phyloP scores from a whole-genome alignment of 2,888 invertebrate genomes.

The Dolichopus griseipennis region DNA sequence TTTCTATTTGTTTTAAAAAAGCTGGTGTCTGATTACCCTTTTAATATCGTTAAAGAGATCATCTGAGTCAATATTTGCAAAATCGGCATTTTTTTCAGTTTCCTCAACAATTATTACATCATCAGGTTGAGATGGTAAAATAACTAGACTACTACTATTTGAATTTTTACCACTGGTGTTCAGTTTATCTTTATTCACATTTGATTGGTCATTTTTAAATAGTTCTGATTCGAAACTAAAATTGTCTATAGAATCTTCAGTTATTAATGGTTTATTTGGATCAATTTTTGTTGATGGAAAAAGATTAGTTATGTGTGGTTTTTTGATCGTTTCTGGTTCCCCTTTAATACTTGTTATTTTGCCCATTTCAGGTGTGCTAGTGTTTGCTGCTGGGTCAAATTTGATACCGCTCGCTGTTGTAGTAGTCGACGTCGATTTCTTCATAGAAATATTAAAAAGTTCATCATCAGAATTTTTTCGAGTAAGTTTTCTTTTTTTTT shows the following conservation, averaged over 20 bases:
- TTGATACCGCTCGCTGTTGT: background rate
- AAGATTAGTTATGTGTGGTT: background rate
- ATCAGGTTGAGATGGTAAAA: conserved; percentile 16
- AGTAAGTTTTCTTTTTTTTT: conserved; percentile 11
- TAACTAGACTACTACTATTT: conserved; percentile 11
- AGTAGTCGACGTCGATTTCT: conserved; percentile 8
- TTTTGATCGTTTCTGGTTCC: conserved; percentile 14
- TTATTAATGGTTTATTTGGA: background rate
- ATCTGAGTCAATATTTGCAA: conserved; percentile 12
- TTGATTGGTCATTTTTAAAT: background rate
- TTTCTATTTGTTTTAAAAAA: conserved; percentile 13
- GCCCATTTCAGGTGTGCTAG: background rate
- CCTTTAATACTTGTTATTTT: conserved; percentile 7
- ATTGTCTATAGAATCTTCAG: background rate
- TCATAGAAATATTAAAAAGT: conserved; percentile 11
- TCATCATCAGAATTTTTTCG: conserved; percentile 11
- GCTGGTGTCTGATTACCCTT: conserved; percentile 14
- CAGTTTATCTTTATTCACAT: conserved; percentile 2
- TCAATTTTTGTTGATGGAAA: background rate
- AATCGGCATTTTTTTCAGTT: background rate
- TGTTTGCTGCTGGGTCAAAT: background rate
- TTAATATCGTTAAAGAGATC: conserved; percentile 16
- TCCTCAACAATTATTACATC: conserved; percentile 18
- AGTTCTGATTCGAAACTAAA: background rate
- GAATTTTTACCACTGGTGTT: background rate